Evolutionary conservation across 2,888 invertebrate genomes (phyloP).

Genomic region (Drosophila colorata): DNA sequence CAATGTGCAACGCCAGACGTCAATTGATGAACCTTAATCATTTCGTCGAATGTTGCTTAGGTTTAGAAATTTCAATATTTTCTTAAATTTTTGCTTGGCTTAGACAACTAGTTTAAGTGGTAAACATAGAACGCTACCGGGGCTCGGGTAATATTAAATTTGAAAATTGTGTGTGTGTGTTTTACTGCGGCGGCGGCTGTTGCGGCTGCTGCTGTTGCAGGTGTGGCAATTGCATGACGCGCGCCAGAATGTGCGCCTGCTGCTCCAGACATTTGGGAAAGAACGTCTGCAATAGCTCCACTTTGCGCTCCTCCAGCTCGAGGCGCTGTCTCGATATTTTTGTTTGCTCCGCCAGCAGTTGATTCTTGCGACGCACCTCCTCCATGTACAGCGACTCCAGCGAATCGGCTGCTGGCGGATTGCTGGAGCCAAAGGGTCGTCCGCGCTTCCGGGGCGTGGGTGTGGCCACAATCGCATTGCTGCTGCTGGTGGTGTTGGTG

Average conservation of each 20-base stretch:
- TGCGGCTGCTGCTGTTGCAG: slow-evolving; percentile 22
- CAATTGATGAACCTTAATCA: slow-evolving; percentile 5
- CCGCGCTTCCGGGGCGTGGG: slow-evolving; percentile 71
- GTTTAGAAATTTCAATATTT: slow-evolving; percentile 18
- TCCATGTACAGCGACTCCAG: slow-evolving; percentile 74
- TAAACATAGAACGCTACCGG: slow-evolving; percentile 50
- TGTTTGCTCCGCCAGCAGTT: slow-evolving; percentile 74
- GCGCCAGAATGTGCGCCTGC: slow-evolving; percentile 72
- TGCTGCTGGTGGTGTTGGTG: slow-evolving; percentile 12
- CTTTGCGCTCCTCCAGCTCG: slow-evolving; percentile 77
- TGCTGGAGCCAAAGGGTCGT: slow-evolving; percentile 65
- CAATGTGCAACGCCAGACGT: slow-evolving; percentile 6
- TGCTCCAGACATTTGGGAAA: slow-evolving; percentile 81
- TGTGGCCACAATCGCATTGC: slow-evolving; percentile 24
- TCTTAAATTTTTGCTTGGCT: slow-evolving; percentile 17
- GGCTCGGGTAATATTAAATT: slow-evolving; percentile 13
- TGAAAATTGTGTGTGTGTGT: slow-evolving; percentile 13
- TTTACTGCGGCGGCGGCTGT: slow-evolving; percentile 30
- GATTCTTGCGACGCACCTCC: slow-evolving; percentile 78
- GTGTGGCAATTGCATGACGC: slow-evolving; percentile 56
- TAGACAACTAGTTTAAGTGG: slow-evolving; percentile 41
- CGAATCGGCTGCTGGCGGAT: slow-evolving; percentile 59
- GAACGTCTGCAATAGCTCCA: slow-evolving; percentile 76
- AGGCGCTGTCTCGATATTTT: slow-evolving; percentile 78
- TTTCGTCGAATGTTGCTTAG: slow-evolving; percentile 19